Evolutionary conservation across 2,797 vertebrate genomes (phyloP).

Genomic region (Sternarchorhynchus goeldii): DNA sequence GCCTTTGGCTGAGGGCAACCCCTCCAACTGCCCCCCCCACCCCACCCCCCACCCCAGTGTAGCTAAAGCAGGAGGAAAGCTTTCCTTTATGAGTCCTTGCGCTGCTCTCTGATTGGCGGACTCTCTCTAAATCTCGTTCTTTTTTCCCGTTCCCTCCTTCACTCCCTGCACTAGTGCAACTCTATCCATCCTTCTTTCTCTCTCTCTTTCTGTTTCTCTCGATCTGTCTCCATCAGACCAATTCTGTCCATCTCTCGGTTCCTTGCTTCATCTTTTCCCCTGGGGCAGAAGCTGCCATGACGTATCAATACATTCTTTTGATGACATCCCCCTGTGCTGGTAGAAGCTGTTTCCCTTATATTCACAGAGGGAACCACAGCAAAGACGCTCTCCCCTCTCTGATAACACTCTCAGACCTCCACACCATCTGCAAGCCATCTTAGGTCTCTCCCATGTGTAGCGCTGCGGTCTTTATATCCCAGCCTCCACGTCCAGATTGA

Average conservation of each 20-base stretch:
- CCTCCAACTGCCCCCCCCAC: too few relatives aligned
- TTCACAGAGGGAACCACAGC: constrained; percentile 47
- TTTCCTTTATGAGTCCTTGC: constrained; percentile 33
- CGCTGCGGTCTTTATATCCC: constrained; percentile 26
- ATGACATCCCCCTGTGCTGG: constrained; percentile 45
- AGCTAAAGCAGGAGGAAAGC: constrained; percentile 30
- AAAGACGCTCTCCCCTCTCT: constrained; percentile 41
- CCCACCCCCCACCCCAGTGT: constrained; percentile 4
- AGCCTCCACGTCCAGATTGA: constrained; percentile 39
- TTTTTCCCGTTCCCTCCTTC: constrained; percentile 23
- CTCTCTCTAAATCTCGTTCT: constrained; percentile 11
- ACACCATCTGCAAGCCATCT: constrained; percentile 61
- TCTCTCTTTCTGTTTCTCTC: constrained; percentile 17
- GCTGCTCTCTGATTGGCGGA: neutral
- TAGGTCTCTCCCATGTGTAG: constrained; percentile 32
- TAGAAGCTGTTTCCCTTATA: constrained; percentile 51
- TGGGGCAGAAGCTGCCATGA: constrained; percentile 48
- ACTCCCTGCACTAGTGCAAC: constrained; percentile 19
- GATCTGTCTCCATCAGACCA: constrained; percentile 11
- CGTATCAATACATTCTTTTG: constrained; percentile 49
- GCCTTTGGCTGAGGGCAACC: constrained; percentile 51
- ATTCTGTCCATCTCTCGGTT: constrained; percentile 36
- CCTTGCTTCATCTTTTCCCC: constrained; percentile 39
- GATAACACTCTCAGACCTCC: constrained; percentile 48
- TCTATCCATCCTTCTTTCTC: constrained; percentile 10